Percentiles rank a stretch among this genome's conserved stretches.
Conservation (phyloP, 2,888 invertebrate genomes). For the Sicus ferrugineus region DNA sequence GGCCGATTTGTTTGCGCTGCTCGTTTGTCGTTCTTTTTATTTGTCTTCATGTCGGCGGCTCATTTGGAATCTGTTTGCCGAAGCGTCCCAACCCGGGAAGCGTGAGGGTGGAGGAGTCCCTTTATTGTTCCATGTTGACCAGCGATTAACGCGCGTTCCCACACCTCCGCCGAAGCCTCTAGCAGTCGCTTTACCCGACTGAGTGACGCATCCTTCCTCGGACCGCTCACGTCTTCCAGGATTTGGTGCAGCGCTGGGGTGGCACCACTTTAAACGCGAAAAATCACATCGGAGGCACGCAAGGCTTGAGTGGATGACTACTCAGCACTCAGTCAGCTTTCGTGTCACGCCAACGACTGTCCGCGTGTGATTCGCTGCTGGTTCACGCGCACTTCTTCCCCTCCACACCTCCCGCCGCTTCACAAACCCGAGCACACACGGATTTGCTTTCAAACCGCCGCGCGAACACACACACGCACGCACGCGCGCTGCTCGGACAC, state of each 20-base stretch:
- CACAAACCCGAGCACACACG: conserved; percentile 20
- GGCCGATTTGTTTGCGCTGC: conserved; percentile 11
- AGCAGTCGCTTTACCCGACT: not conserved
- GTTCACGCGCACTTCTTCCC: conserved; percentile 48
- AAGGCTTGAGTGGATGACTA: conserved; percentile 4
- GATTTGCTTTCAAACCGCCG: conserved; percentile 30
- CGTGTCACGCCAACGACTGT: not conserved
- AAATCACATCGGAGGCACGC: conserved; percentile 17
- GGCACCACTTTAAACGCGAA: not conserved
- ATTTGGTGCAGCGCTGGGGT: not conserved
- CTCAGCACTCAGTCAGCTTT: not conserved
- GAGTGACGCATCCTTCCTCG: conserved; percentile 6
- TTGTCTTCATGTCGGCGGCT: conserved; percentile 24
- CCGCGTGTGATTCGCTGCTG: conserved; percentile 54
- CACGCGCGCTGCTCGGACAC: conserved; percentile 8
- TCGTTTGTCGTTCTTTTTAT: conserved; percentile 4
- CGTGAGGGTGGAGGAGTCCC: too few relatives aligned
- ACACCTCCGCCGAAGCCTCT: not conserved
- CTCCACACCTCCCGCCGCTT: conserved; percentile 11
- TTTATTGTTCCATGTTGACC: conserved; percentile 4
- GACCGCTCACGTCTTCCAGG: not conserved
- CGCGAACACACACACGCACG: conserved; percentile 1
- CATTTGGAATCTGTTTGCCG: not conserved
- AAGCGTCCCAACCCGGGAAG: too few relatives aligned
- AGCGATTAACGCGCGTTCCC: conserved; percentile 8